Evolutionary conservation across 2,797 vertebrate genomes (phyloP).

Genomic region (Pipistrellus pipistrellus): DNA sequence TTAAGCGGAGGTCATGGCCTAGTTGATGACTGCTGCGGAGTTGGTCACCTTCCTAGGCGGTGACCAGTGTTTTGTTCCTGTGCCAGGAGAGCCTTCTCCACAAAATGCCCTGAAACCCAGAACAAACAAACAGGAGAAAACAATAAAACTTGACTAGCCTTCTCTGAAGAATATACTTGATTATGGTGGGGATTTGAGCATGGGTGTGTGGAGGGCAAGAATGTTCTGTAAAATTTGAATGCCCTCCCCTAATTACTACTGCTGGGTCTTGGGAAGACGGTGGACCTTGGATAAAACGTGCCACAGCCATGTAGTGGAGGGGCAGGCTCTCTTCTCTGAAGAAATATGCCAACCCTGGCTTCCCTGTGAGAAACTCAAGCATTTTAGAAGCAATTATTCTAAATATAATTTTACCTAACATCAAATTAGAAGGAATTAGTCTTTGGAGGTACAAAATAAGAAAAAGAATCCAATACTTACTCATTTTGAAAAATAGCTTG

Average conservation of each 20-base stretch:
- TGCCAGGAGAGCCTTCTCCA: conserved; percentile 59
- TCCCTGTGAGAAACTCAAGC: conserved; percentile 61
- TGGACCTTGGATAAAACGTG: conserved; percentile 77
- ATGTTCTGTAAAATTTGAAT: conserved; percentile 78
- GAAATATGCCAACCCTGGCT: conserved; percentile 77
- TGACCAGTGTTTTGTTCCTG: conserved; percentile 70
- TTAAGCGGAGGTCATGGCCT: conserved; percentile 16
- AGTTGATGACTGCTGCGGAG: conserved; percentile 20
- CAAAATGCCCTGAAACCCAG: conserved; percentile 70
- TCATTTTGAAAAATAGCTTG: conserved; percentile 17
- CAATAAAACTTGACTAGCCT: conserved; percentile 60
- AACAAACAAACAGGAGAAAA: not conserved
- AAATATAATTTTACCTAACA: conserved; percentile 71
- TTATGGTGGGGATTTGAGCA: not conserved
- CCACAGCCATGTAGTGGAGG: conserved; percentile 59
- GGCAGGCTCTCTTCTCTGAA: conserved; percentile 67
- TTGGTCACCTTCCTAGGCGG: conserved; percentile 36
- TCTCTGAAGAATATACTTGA: conserved; percentile 71
- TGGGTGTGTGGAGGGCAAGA: conserved; percentile 65
- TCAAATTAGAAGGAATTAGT: conserved; percentile 80
- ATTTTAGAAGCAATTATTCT: conserved; percentile 23
- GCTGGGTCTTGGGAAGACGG: conserved; percentile 75
- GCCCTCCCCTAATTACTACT: conserved; percentile 77
- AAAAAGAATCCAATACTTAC: conserved; percentile 15
- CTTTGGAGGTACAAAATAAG: conserved; percentile 30